phyloP scores from a whole-genome alignment of 1,140 invertebrate genomes.

The Cherax quadricarinatus region DNA sequence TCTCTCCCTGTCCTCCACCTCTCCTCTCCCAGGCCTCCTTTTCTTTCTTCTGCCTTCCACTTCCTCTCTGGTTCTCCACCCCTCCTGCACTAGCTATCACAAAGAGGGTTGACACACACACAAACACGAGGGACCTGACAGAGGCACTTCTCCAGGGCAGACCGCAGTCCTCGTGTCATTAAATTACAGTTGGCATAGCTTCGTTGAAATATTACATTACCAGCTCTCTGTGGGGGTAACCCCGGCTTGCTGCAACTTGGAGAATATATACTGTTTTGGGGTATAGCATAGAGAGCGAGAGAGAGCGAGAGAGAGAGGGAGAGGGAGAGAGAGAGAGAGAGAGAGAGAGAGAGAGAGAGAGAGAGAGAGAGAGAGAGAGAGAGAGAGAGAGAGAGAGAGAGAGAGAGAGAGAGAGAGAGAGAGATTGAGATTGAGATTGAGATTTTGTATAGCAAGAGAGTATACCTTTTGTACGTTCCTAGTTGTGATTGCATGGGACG shows the following conservation, averaged over 20 bases:
- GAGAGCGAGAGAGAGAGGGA: conserved; percentile 20
- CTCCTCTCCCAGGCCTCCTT: background rate
- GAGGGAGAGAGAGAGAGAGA: conserved; percentile 31
- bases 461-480: too few species aligned
- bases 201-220: conserved; percentile 5
- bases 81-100: too few species aligned
- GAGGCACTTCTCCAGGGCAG: background rate
- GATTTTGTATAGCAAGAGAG: background rate
- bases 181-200: background rate
- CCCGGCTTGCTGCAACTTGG: background rate
- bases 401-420: background rate
- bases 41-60: background rate
- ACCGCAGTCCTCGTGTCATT: background rate
- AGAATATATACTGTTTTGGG: too few species aligned
- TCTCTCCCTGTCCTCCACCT: background rate
- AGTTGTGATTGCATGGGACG: too few species aligned
- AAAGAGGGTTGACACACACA: background rate
- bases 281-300: background rate
- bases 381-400: conserved; percentile 2
- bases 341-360: conserved; percentile 19
- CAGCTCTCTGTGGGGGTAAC: background rate
- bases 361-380: background rate
- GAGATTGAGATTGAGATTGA: background rate
- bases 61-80: background rate
- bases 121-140: background rate